Evolutionary conservation across 53 echinoderm and acorn worm genomes (phyloP).

Genomic region (Hippasteria phrygiana): DNA sequence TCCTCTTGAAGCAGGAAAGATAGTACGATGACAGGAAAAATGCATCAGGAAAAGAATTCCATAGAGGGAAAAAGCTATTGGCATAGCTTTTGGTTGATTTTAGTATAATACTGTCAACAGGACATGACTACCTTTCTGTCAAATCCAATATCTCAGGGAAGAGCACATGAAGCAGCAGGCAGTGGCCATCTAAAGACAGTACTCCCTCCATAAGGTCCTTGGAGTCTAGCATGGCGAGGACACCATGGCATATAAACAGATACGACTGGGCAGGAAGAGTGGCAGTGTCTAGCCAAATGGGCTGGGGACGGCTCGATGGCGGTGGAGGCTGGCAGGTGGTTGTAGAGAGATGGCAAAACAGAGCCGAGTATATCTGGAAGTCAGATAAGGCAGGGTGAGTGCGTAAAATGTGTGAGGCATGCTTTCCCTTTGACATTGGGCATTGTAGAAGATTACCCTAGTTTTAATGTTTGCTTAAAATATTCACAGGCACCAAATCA

Average conservation of each 20-base stretch:
- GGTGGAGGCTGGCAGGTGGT: background rate
- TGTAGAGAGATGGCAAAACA: conserved; percentile 16
- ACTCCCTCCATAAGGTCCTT: conserved; percentile 49
- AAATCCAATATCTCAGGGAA: conserved; percentile 77
- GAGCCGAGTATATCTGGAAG: conserved; percentile 28
- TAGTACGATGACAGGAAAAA: no score
- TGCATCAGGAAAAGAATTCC: no score
- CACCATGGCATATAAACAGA: conserved; percentile 84
- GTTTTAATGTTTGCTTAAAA: no score
- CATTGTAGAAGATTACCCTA: no score
- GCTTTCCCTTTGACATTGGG: no score
- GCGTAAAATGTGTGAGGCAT: no score
- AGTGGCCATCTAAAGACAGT: background rate
- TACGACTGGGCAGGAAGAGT: conserved; percentile 47
- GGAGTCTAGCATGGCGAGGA: conserved; percentile 79
- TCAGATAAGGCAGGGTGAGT: background rate
- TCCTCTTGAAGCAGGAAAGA: no score
- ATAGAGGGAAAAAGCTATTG: no score
- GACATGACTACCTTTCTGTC: conserved; percentile 55
- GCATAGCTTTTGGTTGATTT: no score
- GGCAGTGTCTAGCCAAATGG: background rate
- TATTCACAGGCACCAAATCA: no score
- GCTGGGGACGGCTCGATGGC: background rate
- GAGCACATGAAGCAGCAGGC: conserved; percentile 73
- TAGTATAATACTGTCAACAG: no score